Base-by-base conservation (phyloP, 2,113 vertebrate species). In the Corynorhinus townsendii region DNA sequence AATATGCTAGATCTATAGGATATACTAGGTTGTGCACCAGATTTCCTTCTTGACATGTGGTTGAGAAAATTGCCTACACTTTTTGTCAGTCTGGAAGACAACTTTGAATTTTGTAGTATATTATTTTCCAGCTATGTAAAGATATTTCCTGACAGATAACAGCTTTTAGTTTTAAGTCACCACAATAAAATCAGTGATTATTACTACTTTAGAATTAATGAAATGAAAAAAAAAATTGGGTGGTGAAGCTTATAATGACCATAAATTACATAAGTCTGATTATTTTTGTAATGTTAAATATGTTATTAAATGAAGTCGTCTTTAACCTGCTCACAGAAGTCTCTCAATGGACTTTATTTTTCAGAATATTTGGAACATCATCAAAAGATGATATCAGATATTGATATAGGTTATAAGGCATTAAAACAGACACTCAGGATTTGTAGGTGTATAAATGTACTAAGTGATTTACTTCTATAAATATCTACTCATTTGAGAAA, bases 391-490 rank as follows among this genome's bases (percentile, higher is more conserved):
- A 56, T 75, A 24, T 0, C 33, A 89, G 35, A 54, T 84, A 64
- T 17, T 59, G 14, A 16, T 40, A 17, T 22, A 33, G 35, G 15
- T 22, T 87, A 0, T 17, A 64, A 80, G 20, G 22, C 77, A 75
- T 62, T 81, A 69, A 15, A 54, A 89, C 35, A 90, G 19, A 0
- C 14, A 71, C 4, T 40, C 26, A 47, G 15, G 6, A 3, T 77
- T 90, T 81, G 16, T 33, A 17, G 1, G 45, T n/a, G 2, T 49
- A 72, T 85, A 81, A 80, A 47, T 89, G 8, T 10, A 38, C 11
- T 81, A 89, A 92, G 35, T 64, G 43, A 75, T 59, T 86, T 95
- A 68, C n/a, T 87, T 89, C n/a, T n/a, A 16, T 59, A 66, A 86
- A 68, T 93, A 45, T 30, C 15, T 76, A 88, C 26, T 54, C 30